Base-by-base conservation (phyloP, 2,113 vertebrate genomes). In the Anhinga rufa region DNA sequence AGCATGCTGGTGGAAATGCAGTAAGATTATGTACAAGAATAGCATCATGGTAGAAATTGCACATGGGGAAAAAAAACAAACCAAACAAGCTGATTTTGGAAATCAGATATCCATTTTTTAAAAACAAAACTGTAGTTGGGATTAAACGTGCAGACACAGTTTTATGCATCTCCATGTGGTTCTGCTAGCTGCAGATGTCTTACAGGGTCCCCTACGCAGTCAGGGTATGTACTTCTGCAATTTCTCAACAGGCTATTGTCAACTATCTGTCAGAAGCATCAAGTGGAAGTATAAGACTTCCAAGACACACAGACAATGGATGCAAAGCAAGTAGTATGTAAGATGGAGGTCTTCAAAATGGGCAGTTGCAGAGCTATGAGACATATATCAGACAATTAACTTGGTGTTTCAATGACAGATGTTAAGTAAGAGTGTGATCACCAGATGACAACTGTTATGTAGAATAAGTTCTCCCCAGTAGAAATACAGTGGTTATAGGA, bases 11-110 rank as follows among this genome's bases (percentile, higher is more conserved):
- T 51, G 16, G 32, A 87, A 77, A 60, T 26, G 31, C 19, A 66
- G 36, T 49, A 48, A 74, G 4, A 57, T 5, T 48, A 52, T 9
- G 7, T 72, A 19, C 28, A 83, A 51, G 38, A 71, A 20, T 26
- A 70, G 26, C 3, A 16, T 49, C 38, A n/a, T 5, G 5, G 21
- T 13, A 70, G 54, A 92, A 70, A 75, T 58, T 10, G 46, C 13
- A 77, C 10, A 44, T 6, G 3, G 10, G 1, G 51, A 7, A 14
- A 8, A 13, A 2, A 2, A 14, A 8, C 34, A 72, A 17, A n/a
- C n/a, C 1, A 79, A 78, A 21, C 3, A 61, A 19, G 15, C 4
- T 46, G 36, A 55, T 74, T 75, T 34, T 42, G 4, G 25, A 81
- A 89, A 93, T 66, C 21, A 61, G 8, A 79, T 82, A 61, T 32